Conservation (phyloP, 2,113 vertebrate genomes). For the Pachyramphus minor region DNA sequence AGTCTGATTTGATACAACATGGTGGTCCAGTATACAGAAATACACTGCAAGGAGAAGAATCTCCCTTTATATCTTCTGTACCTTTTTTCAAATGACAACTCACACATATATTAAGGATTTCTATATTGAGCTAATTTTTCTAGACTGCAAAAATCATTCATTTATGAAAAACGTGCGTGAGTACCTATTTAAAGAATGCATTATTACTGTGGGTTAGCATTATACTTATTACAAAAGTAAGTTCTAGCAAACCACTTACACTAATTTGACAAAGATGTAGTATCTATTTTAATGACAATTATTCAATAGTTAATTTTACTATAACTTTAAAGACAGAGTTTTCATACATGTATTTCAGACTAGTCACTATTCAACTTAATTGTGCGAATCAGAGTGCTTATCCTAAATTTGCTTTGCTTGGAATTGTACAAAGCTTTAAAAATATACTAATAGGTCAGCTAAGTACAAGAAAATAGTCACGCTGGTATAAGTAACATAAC, state of each 20-base stretch:
- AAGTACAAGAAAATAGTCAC: background rate
- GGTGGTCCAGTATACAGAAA: background rate
- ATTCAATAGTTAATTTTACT: background rate
- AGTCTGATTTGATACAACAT: background rate
- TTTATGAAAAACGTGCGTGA: background rate
- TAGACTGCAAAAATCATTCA: background rate
- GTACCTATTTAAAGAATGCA: background rate
- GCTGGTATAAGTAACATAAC: background rate
- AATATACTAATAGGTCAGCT: background rate
- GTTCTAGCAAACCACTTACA: background rate
- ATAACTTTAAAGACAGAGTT: background rate
- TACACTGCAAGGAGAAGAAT: background rate
- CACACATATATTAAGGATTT: background rate
- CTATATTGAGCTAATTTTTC: background rate
- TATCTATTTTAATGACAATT: background rate
- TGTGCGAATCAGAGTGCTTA: background rate
- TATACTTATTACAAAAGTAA: background rate
- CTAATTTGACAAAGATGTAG: background rate
- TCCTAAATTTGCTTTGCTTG: background rate
- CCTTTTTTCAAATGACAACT: background rate
- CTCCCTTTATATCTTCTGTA: background rate
- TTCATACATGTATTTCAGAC: background rate
- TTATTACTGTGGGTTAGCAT: background rate
- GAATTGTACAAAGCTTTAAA: background rate
- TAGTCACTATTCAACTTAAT: background rate